Conservation (phyloP, 1,140 invertebrate species). For the Pseudomyrmex cubaensis region DNA sequence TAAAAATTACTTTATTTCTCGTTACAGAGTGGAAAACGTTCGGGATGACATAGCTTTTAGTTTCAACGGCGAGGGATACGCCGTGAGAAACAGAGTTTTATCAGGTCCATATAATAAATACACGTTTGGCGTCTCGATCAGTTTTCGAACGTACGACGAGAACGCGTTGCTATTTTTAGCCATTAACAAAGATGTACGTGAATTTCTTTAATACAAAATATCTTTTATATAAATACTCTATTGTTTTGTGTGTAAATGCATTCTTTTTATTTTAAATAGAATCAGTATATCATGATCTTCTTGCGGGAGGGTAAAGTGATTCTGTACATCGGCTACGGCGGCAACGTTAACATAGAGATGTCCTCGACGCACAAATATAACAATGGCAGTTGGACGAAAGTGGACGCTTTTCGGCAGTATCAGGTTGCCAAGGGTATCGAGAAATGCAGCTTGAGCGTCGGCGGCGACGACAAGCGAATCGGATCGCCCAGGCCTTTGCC, state of each 20-base stretch:
- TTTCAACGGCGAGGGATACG: constrained; percentile 93
- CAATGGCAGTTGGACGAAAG: constrained; percentile 91
- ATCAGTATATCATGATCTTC: constrained; percentile 92
- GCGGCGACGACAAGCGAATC: constrained; percentile 89
- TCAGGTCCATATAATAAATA: constrained; percentile 89
- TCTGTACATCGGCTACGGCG: constrained; percentile 90
- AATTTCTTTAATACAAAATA: constrained; percentile 17
- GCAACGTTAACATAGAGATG: constrained; percentile 88
- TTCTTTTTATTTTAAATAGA: constrained; percentile 82
- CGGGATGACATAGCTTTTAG: constrained; percentile 86
- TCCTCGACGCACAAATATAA: constrained; percentile 91
- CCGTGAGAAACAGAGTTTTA: constrained; percentile 87
- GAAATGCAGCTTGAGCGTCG: constrained; percentile 86
- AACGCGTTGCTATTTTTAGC: constrained; percentile 95
- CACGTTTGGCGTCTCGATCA: constrained; percentile 91
- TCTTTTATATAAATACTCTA: no score
- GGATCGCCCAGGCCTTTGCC: constrained; percentile 88
- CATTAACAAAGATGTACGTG: constrained; percentile 88
- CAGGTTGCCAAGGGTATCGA: constrained; percentile 84
- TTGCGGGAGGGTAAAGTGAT: constrained; percentile 91
- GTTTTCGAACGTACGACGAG: constrained; percentile 94
- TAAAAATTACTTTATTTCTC: background rate
- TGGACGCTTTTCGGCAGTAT: constrained; percentile 88
- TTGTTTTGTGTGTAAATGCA: background rate
- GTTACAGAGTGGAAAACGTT: constrained; percentile 85